Conservation (phyloP, 2,888 invertebrate species). For the Caenorhabditis angaria region DNA sequence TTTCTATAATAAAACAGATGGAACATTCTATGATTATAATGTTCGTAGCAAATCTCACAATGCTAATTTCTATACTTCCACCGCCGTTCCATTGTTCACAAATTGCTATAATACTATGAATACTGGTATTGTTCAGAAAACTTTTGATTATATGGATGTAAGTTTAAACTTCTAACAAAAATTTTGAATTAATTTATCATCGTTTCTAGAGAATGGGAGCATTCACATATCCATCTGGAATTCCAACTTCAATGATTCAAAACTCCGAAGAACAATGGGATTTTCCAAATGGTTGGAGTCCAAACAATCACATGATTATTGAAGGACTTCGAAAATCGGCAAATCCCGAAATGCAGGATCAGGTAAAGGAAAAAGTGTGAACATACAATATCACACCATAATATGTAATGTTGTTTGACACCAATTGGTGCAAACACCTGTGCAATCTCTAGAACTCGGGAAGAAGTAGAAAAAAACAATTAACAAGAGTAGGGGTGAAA, state of each 20-base stretch:
- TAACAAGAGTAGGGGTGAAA: background rate
- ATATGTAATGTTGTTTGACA: no score
- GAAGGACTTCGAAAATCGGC: slow-evolving; percentile 78
- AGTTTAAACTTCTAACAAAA: slow-evolving; percentile 2
- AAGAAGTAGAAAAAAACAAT: no score
- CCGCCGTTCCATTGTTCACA: slow-evolving; percentile 82
- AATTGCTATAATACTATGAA: slow-evolving; percentile 66
- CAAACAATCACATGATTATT: slow-evolving; percentile 80
- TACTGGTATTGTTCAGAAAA: slow-evolving; percentile 51
- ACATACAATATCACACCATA: background rate
- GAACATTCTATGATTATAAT: slow-evolving; percentile 65
- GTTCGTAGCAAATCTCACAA: slow-evolving; percentile 54
- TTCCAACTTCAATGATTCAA: slow-evolving; percentile 71
- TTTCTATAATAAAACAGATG: slow-evolving; percentile 59
- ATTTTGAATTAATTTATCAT: no score
- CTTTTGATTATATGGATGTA: slow-evolving; percentile 55
- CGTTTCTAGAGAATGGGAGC: slow-evolving; percentile 52
- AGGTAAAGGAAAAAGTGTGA: slow-evolving; percentile 18
- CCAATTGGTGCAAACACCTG: no score
- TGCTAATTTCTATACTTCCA: slow-evolving; percentile 57
- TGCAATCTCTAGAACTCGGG: no score
- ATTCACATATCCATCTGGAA: slow-evolving; percentile 58
- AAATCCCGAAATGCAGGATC: slow-evolving; percentile 61
- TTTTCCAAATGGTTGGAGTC: slow-evolving; percentile 67
- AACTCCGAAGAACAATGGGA: slow-evolving; percentile 78